Evolutionary conservation across 2,113 vertebrate species (phyloP).

Genomic region (Sporophila hypoxantha): DNA sequence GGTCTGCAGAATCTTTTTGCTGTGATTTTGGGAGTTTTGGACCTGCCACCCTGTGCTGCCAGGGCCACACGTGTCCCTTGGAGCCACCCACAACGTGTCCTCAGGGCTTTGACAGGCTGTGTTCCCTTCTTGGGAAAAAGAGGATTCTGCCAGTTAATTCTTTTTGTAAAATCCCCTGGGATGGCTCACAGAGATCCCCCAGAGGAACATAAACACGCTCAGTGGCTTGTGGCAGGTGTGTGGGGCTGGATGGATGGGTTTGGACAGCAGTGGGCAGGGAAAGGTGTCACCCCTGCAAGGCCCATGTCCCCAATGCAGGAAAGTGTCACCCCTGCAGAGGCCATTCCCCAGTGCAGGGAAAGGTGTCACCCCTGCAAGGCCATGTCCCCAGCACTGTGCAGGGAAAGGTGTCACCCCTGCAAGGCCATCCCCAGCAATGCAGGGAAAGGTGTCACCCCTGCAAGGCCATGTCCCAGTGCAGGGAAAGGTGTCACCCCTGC

Average conservation of each 20-base stretch:
- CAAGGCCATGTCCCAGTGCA: background rate
- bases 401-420: background rate
- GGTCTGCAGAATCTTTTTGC: background rate
- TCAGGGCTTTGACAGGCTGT: background rate
- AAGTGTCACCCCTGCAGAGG: background rate
- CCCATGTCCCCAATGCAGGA: background rate
- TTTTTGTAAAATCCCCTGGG: background rate
- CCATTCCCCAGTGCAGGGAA: background rate
- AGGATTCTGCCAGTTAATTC: background rate
- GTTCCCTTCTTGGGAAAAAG: background rate
- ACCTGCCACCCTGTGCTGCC: background rate
- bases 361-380: background rate
- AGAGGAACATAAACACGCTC: accelerated
- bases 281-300: background rate
- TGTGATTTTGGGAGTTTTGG: background rate
- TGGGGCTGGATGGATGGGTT: background rate
- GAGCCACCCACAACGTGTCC: no score
- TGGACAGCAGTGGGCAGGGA: accelerated
- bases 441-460: background rate
- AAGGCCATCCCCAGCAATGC: background rate
- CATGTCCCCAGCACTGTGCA: background rate
- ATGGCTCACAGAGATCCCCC: background rate
- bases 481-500: background rate
- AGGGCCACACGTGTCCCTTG: background rate
- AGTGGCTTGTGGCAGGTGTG: accelerated